Evolutionary conservation across 92 coral and sea anemone genomes (phyloP).

Genomic region (Parazoanthus atlanticus): DNA sequence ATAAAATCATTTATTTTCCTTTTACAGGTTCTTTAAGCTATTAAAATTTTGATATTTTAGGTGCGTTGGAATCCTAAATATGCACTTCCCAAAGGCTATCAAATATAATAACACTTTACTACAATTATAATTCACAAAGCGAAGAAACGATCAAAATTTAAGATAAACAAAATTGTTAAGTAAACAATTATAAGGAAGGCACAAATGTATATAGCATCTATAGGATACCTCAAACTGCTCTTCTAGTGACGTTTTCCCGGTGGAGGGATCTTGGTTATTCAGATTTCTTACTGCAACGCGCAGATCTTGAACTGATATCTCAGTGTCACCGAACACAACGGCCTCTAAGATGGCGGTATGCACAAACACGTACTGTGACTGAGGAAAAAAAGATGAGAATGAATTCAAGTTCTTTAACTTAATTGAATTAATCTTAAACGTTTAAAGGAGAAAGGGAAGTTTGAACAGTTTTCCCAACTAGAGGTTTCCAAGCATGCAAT

Average conservation of each 20-base stretch:
- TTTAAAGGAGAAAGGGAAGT: too few species aligned
- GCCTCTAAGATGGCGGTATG: conserved; percentile 73
- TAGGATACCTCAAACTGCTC: conserved; percentile 61
- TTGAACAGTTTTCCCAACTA: too few species aligned
- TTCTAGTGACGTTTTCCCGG: conserved; percentile 42
- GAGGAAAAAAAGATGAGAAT: neutral
- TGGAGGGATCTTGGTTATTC: conserved; percentile 14
- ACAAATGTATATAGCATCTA: neutral
- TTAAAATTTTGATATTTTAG: neutral
- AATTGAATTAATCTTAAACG: neutral
- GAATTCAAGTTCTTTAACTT: neutral
- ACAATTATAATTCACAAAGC: neutral
- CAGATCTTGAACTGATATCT: conserved; percentile 59
- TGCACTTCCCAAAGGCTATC: too few species aligned
- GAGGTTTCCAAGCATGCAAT: too few species aligned
- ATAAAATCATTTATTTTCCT: too few species aligned
- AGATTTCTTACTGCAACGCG: conserved; percentile 49
- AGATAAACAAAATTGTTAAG: neutral
- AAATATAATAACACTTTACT: neutral
- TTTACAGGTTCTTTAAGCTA: neutral
- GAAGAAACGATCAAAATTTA: neutral
- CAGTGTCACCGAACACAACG: conserved; percentile 63
- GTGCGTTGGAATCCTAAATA: too few species aligned
- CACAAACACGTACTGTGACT: conserved; percentile 69
- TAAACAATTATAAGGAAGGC: neutral